Evolutionary conservation across 2,113 vertebrate genomes (phyloP).

Genomic region (Dinomys branickii): DNA sequence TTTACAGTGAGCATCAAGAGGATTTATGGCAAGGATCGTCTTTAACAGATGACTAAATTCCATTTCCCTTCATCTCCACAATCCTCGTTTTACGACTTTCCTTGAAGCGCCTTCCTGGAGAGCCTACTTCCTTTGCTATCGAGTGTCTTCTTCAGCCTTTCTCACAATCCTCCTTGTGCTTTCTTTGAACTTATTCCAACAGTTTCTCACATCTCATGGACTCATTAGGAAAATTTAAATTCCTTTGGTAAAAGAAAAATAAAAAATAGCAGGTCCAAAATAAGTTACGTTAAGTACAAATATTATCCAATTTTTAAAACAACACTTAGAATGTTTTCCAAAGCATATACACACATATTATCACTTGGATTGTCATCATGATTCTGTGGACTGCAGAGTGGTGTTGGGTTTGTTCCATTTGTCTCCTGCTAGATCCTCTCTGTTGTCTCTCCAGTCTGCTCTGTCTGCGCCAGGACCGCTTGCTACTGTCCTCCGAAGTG

Average conservation of each 20-base stretch:
- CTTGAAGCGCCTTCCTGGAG: not conserved
- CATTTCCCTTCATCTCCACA: constrained; percentile 28
- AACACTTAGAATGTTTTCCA: not conserved
- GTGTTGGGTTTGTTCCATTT: not conserved
- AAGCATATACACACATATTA: rapidly evolving
- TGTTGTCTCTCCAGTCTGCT: not conserved
- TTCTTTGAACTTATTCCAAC: constrained; percentile 69
- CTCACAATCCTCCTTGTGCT: not conserved
- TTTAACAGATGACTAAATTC: constrained; percentile 2
- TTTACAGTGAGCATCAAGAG: constrained; percentile 49
- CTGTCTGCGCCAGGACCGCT: not conserved
- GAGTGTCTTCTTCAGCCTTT: not conserved
- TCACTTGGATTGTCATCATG: not conserved
- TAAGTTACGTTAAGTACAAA: not conserved
- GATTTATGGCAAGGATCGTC: constrained; percentile 56
- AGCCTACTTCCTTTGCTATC: not conserved
- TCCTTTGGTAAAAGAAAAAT: constrained; percentile 35
- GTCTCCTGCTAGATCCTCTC: not conserved
- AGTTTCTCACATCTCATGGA: constrained; percentile 30
- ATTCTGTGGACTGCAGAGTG: no score
- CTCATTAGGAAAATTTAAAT: constrained; percentile 60
- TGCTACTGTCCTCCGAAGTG: not conserved
- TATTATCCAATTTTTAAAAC: constrained; percentile 3
- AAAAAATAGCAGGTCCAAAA: not conserved
- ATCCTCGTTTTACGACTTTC: constrained; percentile 49